These are phyloP conservation scores for Vulpes ferrilata DNA, from an alignment of 2,113 vertebrate genomes.

Conservation along the genomic window DNA sequence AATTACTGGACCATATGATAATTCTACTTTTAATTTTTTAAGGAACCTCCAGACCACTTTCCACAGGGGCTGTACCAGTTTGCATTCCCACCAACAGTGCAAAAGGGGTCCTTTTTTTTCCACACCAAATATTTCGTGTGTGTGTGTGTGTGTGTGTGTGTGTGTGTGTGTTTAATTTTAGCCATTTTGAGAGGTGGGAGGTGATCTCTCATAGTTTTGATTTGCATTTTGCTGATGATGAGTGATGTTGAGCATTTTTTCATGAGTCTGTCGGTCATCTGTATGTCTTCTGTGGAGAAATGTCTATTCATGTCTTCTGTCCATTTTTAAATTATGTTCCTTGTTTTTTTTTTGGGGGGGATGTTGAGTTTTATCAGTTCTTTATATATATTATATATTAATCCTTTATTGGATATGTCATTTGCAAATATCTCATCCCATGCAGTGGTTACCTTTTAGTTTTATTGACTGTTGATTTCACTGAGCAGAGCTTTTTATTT, in stretches of 20 bases:
- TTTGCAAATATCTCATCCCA: neutral
- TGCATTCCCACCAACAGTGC: neutral
- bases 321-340: neutral
- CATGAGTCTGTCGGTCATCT: neutral
- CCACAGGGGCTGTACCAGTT: neutral
- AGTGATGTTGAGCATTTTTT: neutral
- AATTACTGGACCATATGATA: neutral
- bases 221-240: neutral
- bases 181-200: neutral
- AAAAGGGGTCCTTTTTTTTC: neutral
- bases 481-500: neutral
- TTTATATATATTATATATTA: neutral
- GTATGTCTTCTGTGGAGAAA: neutral
- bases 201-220: neutral
- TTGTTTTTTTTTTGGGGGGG: neutral
- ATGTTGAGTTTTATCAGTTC: neutral
- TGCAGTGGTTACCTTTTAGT: neutral
- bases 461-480: neutral
- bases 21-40: neutral
- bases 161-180: neutral
- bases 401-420: neutral
- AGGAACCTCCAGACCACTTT: neutral
- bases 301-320: neutral
- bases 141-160: neutral
- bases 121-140: neutral